Conservation (phyloP, 2,888 invertebrate species). For the Caenorhabditis drosophilae region DNA sequence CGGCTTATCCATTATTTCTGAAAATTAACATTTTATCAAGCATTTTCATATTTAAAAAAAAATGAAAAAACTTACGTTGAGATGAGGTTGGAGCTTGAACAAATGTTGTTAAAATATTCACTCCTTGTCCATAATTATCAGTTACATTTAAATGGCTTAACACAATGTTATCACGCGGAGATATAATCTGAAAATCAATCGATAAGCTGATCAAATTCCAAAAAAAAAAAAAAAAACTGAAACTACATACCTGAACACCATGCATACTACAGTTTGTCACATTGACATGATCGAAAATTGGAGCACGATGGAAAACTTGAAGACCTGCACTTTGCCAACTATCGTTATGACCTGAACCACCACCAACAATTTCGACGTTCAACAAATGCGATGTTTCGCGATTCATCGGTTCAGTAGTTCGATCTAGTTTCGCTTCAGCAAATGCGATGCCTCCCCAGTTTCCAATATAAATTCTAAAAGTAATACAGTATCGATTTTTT, state of each 20-base stretch:
- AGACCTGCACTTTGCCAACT: slow-evolving; percentile 80
- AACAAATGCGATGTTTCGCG: slow-evolving; percentile 79
- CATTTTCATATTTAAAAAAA: not conserved
- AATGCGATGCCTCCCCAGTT: slow-evolving; percentile 96
- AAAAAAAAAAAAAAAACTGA: no score
- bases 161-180: slow-evolving; percentile 55
- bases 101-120: slow-evolving; percentile 86
- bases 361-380: slow-evolving; percentile 82
- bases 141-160: slow-evolving; percentile 67
- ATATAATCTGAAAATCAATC: slow-evolving; percentile 56
- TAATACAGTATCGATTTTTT: no score
- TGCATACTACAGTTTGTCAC: slow-evolving; percentile 80
- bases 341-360: slow-evolving; percentile 92
- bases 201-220: not conserved
- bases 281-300: slow-evolving; percentile 81
- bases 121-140: slow-evolving; percentile 85
- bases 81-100: slow-evolving; percentile 70
- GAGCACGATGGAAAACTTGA: slow-evolving; percentile 86
- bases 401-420: not conserved
- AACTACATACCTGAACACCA: slow-evolving; percentile 84
- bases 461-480: slow-evolving; percentile 74
- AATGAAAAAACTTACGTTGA: slow-evolving; percentile 11
- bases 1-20: slow-evolving; percentile 31
- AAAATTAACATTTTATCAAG: not conserved
- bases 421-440: slow-evolving; percentile 47